phyloP scores from a whole-genome alignment of 2,888 invertebrate genomes.

The Horisme vitalbata region DNA sequence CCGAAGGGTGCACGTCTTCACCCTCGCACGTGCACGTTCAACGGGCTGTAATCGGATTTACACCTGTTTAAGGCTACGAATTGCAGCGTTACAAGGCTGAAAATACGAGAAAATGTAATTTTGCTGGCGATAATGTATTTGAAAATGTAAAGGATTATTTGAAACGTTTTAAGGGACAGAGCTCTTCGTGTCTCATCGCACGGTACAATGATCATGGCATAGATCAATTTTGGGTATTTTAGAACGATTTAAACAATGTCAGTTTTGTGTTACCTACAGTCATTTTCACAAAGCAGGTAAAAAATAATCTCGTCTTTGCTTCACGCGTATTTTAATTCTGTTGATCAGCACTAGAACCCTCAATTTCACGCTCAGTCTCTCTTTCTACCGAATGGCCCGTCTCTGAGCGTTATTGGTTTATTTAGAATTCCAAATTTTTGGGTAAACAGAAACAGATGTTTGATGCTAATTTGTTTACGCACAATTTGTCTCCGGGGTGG shows the following conservation, averaged over 20 bases:
- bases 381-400: conserved; percentile 16
- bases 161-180: too few relatives aligned
- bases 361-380: conserved; percentile 13
- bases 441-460: conserved; percentile 30
- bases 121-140: conserved; percentile 8
- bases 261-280: too few relatives aligned
- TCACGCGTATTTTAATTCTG: not conserved
- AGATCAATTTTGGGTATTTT: too few relatives aligned
- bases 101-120: conserved; percentile 14
- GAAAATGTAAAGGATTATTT: too few relatives aligned
- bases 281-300: too few relatives aligned
- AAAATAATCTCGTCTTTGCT: not conserved
- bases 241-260: too few relatives aligned
- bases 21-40: conserved; percentile 25
- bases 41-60: conserved; percentile 29
- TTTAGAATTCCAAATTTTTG: conserved; percentile 24
- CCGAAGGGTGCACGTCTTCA: conserved; percentile 22
- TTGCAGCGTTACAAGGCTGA: conserved; percentile 13
- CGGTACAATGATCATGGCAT: too few relatives aligned
- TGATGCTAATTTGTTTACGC: conserved; percentile 32
- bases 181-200: too few relatives aligned
- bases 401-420: conserved; percentile 15
- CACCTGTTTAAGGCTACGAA: conserved; percentile 17
- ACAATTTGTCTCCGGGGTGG: conserved; percentile 29
- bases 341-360: conserved; percentile 5